These are phyloP conservation scores for Osmerus mordax DNA, from an alignment of 2,113 vertebrate species.

Conservation along the genomic window DNA sequence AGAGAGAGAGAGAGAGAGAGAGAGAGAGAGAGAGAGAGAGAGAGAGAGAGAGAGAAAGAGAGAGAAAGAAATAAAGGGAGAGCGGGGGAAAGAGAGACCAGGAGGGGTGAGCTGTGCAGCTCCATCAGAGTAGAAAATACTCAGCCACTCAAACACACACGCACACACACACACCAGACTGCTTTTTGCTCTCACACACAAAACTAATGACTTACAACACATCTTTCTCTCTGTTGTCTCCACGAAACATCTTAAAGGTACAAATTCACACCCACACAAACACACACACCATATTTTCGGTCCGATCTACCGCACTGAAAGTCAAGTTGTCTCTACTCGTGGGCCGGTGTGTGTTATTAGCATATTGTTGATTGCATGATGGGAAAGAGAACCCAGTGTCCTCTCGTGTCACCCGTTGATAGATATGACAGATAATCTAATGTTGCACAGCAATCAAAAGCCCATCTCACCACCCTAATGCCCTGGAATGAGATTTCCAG, in stretches of 20 bases:
- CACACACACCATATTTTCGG: background rate
- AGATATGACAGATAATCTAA: too few relatives aligned
- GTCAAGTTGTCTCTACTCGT: background rate
- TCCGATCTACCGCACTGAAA: background rate
- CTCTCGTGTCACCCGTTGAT: too few relatives aligned
- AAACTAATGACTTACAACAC: background rate
- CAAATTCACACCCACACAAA: constrained; percentile 11
- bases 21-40: background rate
- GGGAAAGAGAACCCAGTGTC: too few relatives aligned
- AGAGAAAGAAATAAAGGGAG: background rate
- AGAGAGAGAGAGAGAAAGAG: background rate
- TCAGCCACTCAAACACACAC: background rate
- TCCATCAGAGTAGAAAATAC: too few relatives aligned
- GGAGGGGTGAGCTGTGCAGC: background rate
- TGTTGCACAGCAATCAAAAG: too few relatives aligned
- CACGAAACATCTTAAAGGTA: background rate
- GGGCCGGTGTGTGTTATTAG: background rate
- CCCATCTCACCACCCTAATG: too few relatives aligned
- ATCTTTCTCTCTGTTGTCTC: too few relatives aligned
- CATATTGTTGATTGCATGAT: background rate
- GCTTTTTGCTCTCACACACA: background rate
- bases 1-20: background rate
- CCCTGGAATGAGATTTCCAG: too few relatives aligned
- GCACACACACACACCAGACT: background rate
- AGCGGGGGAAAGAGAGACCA: background rate